Evolutionary conservation across 2,797 vertebrate genomes (phyloP).

Genomic region (Pterois miles): DNA sequence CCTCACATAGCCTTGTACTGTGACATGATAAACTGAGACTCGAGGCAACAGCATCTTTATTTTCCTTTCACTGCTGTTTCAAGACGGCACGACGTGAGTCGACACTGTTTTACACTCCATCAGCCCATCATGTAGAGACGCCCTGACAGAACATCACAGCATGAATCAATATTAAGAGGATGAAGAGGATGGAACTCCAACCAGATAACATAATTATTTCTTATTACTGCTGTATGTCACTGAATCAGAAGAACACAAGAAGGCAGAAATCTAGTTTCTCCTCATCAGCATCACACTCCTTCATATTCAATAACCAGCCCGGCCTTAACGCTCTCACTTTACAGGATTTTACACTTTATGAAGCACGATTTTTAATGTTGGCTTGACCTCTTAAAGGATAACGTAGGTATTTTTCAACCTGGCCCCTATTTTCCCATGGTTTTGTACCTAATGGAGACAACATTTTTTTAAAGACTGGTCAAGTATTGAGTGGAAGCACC

Average conservation of each 20-base stretch:
- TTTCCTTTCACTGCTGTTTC: neutral
- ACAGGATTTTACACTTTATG: neutral
- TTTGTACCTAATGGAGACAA: too few species aligned
- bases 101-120: constrained; percentile 4
- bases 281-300: neutral
- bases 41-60: neutral
- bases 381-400: neutral
- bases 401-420: neutral
- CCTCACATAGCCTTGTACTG: neutral
- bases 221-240: constrained; percentile 35
- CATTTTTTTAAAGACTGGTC: too few species aligned
- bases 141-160: constrained; percentile 38
- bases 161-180: constrained; percentile 55
- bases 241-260: constrained; percentile 29
- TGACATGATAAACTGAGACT: neutral
- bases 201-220: constrained; percentile 47
- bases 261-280: constrained; percentile 8
- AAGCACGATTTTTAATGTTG: neutral
- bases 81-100: constrained; percentile 43
- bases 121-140: neutral
- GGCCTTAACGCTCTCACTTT: neutral
- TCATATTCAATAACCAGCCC: neutral
- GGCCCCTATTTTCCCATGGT: too few species aligned
- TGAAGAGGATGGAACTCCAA: constrained; percentile 34
- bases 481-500: too few species aligned